These are phyloP conservation scores for Scolopax rusticola DNA, from an alignment of 2,797 vertebrate species.

Conservation along the genomic window DNA sequence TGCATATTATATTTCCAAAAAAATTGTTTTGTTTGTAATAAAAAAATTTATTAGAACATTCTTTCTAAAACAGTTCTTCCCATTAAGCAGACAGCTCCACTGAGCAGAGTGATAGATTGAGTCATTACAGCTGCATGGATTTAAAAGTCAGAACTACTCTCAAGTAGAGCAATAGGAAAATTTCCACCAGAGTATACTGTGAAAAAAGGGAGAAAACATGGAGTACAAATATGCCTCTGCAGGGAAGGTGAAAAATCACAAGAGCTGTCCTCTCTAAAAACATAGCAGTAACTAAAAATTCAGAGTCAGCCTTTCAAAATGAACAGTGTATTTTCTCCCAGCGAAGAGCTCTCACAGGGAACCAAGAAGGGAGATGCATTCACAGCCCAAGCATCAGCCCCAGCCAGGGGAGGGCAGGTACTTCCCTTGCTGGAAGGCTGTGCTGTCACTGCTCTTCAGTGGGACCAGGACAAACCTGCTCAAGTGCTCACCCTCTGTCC, in stretches of 20 bases:
- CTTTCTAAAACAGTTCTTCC: background rate
- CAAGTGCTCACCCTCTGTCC: background rate
- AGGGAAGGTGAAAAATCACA: background rate
- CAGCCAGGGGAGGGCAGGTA: background rate
- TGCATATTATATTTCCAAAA: background rate
- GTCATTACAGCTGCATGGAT: background rate
- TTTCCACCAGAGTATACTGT: background rate
- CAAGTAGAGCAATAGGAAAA: background rate
- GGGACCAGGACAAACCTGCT: background rate
- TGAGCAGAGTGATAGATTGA: background rate
- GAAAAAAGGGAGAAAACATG: background rate
- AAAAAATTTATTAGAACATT: background rate
- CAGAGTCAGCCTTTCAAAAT: background rate
- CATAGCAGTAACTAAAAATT: background rate
- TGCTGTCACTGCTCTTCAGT: background rate
- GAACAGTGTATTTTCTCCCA: background rate
- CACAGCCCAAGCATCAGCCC: background rate
- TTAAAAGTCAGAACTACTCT: background rate
- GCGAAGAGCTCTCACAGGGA: background rate
- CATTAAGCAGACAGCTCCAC: background rate
- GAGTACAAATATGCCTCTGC: background rate
- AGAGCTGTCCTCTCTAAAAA: background rate
- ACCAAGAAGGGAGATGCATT: background rate
- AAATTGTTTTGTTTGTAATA: background rate
- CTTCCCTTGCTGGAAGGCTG: background rate